Evolutionary conservation across 2,888 invertebrate species (phyloP).

Genomic region (Boloria euphrosyne): DNA sequence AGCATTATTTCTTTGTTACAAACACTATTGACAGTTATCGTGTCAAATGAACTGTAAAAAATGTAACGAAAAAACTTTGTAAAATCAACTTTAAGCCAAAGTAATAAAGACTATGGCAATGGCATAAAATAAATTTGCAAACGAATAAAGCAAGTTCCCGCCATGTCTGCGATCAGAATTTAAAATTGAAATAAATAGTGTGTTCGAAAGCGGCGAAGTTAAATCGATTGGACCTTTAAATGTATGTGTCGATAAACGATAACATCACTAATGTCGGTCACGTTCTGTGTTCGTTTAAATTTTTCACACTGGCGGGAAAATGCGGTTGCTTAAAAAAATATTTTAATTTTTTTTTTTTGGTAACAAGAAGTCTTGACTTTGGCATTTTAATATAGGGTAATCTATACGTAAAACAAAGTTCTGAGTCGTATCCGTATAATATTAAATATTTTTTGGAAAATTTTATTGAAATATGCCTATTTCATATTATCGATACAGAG

Average conservation of each 20-base stretch:
- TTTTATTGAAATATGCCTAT: too few relatives aligned
- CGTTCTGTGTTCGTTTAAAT: constrained; percentile 64
- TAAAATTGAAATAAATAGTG: constrained; percentile 67
- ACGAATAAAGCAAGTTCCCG: constrained; percentile 64
- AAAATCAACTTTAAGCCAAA: constrained; percentile 18
- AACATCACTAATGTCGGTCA: constrained; percentile 60
- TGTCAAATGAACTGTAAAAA: constrained; percentile 65
- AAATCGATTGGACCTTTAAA: constrained; percentile 71
- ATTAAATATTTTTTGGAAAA: too few relatives aligned
- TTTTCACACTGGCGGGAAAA: constrained; percentile 57
- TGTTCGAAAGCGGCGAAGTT: constrained; percentile 67
- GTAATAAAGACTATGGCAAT: constrained; percentile 27
- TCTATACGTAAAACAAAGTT: too few relatives aligned
- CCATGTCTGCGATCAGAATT: constrained; percentile 69
- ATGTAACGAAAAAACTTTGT: constrained; percentile 14
- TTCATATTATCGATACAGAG: too few relatives aligned
- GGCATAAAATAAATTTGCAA: constrained; percentile 51
- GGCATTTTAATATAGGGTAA: too few relatives aligned
- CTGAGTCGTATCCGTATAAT: too few relatives aligned
- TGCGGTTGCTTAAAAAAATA: constrained; percentile 25
- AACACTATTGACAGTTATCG: constrained; percentile 69
- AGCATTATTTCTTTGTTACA: constrained; percentile 60
- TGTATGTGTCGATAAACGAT: constrained; percentile 62
- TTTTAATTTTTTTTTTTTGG: constrained; percentile 9
- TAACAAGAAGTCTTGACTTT: too few relatives aligned